Base-by-base conservation (phyloP, 1,140 invertebrate genomes). In the Penaeus japonicus region DNA sequence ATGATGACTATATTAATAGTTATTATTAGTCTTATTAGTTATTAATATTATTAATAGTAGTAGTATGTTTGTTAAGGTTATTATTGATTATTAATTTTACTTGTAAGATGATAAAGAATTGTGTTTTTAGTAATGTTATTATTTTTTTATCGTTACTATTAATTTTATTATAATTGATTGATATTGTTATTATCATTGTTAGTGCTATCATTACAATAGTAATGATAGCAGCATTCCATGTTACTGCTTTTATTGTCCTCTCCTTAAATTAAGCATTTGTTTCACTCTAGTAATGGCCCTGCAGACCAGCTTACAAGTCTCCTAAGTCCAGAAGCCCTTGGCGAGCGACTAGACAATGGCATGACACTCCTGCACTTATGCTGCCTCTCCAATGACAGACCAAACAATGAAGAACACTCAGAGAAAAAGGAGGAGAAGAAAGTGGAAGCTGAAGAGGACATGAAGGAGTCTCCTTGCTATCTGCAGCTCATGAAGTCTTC, bases 331-430 rank as follows among this genome's bases (percentile, higher is more conserved):
- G 91, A 92, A 47, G 92, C 91, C 84, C 81, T 91, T 53, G 83
- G 90, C 84, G 92, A 92, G 73, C 92, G 91, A 55, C 92, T 92
- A 39, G 92, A 92, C 62, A 91, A 91, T 80, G 92, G 92, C 10
- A 89, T 92, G n/a, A 92, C 91, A 30, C 75, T 92, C 0, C 90
- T 92, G 22, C 92, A 92, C 85, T 92, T 92, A 65, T 91, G 91
- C 35, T 92, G 91, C 89, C 79, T 84, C 22, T 65, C 84, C 32
- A 35, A 53, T 62, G 59, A 54, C 20, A 78, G 32, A 24, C 57
- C 27, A 18, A 87, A 87, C 27, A 39, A 24, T 47, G 80, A 84
- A 78, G 47, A 83, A 35, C 27, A 22, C 0, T 78, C 79, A 70
- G 89, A 90, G n/a, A 70, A 62, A 62, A 59, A 83, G 65, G 62